Evolutionary conservation across 2,113 vertebrate genomes (phyloP), one percentile per base, ranked within the genome.

Genomic region (Craseonycteris thonglongyai): DNA sequence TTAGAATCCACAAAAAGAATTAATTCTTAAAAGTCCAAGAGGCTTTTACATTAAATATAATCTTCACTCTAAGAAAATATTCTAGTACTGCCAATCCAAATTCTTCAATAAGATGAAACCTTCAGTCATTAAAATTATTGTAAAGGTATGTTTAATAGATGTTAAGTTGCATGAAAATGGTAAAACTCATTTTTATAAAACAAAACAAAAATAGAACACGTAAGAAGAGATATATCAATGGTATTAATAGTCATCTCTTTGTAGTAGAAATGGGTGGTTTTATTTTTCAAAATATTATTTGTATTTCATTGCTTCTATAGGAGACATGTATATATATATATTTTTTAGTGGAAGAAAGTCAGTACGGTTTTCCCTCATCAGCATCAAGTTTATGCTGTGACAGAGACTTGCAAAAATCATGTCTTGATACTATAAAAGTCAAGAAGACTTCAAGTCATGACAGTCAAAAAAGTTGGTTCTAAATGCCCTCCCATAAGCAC

Each of bases 121-220:
- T 65, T 93, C 6, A 69, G 18, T 83, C 66, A 93, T 49, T 92
- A 90, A 86, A 96, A 91, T 38, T 79, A 3, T 35, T 93, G 26
- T n/a, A 65, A 35, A 92, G 90, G 3, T 93, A 66, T 40, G 71
- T 56, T 66, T 72, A 85, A 85, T n/a, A 93, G 58, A 90, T 38
- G 30, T 75, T 56, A 49, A 69, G 18, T 49, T 61, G 76, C 7
- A 61, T 69, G 87, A 86, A 76, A 88, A 79, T 51, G 33, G 22
- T 51, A 91, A 91, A 89, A 28, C 81, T 33, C 42, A 96, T n/a
- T 94, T 91, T 91, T 38, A 94, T 74, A 72, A 93, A 91, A 87
- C 69, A 95, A 88, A 89, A 88, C 21, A 61, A 89, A 80, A 96
- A 81, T 22, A 79, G 26, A 88, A 87, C 42, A 94, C 28, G 84